These are phyloP conservation scores for Sebastes itinus DNA, from an alignment of 2,797 vertebrate species.

Conservation along the genomic window DNA sequence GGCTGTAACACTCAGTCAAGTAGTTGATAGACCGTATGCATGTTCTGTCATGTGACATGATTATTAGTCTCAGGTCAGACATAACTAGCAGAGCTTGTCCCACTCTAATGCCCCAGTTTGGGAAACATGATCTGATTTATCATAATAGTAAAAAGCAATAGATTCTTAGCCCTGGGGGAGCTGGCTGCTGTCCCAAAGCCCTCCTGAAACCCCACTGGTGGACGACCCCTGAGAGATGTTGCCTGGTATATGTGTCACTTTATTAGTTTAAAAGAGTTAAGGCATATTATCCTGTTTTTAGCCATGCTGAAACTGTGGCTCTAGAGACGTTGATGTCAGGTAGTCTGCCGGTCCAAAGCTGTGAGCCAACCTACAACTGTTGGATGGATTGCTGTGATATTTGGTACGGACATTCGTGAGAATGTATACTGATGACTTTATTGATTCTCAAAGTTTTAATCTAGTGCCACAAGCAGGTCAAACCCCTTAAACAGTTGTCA, in stretches of 20 bases:
- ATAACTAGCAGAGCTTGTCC: slow-evolving; percentile 38
- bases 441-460: too few relatives aligned
- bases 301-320: neutral
- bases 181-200: slow-evolving; percentile 23
- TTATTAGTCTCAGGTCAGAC: slow-evolving; percentile 36
- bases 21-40: neutral
- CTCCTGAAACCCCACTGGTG: slow-evolving; percentile 30
- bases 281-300: slow-evolving; percentile 8
- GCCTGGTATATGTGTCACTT: slow-evolving; percentile 44
- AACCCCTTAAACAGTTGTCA: too few relatives aligned
- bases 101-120: slow-evolving; percentile 75
- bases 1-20: neutral
- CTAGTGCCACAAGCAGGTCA: too few relatives aligned
- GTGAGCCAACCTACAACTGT: too few relatives aligned
- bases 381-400: neutral
- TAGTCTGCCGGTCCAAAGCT: neutral
- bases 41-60: slow-evolving; percentile 3
- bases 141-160: slow-evolving; percentile 62
- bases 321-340: neutral
- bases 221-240: slow-evolving; percentile 30
- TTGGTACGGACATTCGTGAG: too few relatives aligned
- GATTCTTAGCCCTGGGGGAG: slow-evolving; percentile 43
- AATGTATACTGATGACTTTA: too few relatives aligned
- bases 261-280: slow-evolving; percentile 31
- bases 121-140: slow-evolving; percentile 74